A percentile compares a stretch with the other conserved stretches of the same genome.
phyloP scores from a whole-genome alignment of 2,888 invertebrate species.

The Phaedon cochleariae region DNA sequence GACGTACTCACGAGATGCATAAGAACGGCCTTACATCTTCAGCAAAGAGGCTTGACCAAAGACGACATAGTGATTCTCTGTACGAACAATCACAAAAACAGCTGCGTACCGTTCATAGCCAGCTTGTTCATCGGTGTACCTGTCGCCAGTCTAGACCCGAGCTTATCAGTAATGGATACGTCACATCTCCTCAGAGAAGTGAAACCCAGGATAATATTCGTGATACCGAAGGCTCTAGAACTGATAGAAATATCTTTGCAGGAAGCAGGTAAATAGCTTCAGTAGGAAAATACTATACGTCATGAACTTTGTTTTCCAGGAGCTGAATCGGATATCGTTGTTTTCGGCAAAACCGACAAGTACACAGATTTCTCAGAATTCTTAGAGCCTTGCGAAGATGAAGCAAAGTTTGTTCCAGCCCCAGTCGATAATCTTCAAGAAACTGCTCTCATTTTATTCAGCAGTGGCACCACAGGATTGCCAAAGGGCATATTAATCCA shows the following conservation, averaged over 20 bases:
- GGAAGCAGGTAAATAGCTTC: conserved; percentile 34
- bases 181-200: conserved; percentile 48
- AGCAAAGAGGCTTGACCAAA: conserved; percentile 54
- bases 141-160: conserved; percentile 52
- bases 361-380: conserved; percentile 44
- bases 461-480: conserved; percentile 57
- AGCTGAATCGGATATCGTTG: conserved; percentile 47
- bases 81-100: conserved; percentile 62
- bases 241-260: conserved; percentile 47
- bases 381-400: conserved; percentile 44
- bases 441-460: conserved; percentile 51
- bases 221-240: conserved; percentile 44
- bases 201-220: conserved; percentile 52
- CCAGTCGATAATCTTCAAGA: conserved; percentile 31
- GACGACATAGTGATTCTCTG: conserved; percentile 64
- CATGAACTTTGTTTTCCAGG: conserved; percentile 17
- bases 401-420: conserved; percentile 47
- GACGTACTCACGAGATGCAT: conserved; percentile 60
- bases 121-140: conserved; percentile 61
- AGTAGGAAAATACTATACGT: background rate
- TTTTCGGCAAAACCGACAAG: conserved; percentile 47
- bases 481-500: conserved; percentile 56
- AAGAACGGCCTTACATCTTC: conserved; percentile 61
- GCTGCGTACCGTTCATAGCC: conserved; percentile 63
- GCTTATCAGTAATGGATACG: conserved; percentile 46